phyloP scores from a whole-genome alignment of 2,888 invertebrate genomes.

The Drosophila imparisetae region DNA sequence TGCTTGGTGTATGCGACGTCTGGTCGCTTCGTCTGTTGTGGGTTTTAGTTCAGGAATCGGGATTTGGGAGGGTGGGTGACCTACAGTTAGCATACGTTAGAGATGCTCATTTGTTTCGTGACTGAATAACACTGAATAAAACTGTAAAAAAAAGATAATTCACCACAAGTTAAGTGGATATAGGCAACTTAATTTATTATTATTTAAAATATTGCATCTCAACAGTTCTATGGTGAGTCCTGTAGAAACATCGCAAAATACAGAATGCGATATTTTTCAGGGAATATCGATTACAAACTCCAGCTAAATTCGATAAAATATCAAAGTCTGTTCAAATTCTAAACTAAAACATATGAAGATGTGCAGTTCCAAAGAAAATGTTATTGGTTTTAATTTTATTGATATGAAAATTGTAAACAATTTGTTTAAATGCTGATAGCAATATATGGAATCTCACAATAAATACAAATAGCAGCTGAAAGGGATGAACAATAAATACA shows the following conservation, averaged over 20 bases:
- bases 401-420: neutral
- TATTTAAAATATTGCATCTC: neutral
- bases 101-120: slow-evolving; percentile 28
- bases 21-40: slow-evolving; percentile 57
- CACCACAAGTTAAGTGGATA: neutral
- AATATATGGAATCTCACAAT: too few species aligned
- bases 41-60: slow-evolving; percentile 46
- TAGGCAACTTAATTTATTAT: neutral
- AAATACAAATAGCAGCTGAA: neutral
- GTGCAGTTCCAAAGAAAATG: neutral
- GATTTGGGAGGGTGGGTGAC: slow-evolving; percentile 42
- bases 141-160: too few species aligned
- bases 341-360: neutral
- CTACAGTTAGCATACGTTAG: slow-evolving; percentile 29
- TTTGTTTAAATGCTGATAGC: neutral
- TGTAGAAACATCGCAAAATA: neutral
- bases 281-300: slow-evolving; percentile 10
- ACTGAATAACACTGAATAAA: neutral
- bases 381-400: neutral
- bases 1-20: slow-evolving; percentile 30
- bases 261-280: neutral
- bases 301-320: slow-evolving; percentile 3
- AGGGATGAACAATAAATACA: slow-evolving; percentile 4
- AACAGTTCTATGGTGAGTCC: neutral
- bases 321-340: neutral